These are phyloP conservation scores for Ostrea denselamellosa DNA, from an alignment of 1,140 invertebrate genomes.

Conservation along the genomic window DNA sequence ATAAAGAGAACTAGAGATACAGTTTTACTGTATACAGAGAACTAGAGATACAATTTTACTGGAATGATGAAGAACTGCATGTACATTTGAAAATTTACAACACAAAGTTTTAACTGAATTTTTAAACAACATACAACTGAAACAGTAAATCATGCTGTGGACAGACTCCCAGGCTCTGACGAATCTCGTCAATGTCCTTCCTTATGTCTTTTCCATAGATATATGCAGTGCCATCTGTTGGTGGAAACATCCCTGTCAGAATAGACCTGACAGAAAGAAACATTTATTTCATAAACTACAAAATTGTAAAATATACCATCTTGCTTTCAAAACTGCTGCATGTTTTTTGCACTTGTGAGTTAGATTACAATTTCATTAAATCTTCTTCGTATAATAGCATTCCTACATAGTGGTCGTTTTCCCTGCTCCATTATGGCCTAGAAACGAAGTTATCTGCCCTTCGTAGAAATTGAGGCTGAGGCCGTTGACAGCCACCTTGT, in stretches of 20 bases:
- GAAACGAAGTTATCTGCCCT: slow-evolving; percentile 83
- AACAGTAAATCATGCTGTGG: slow-evolving; percentile 86
- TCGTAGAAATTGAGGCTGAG: slow-evolving; percentile 83
- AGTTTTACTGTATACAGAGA: too few species aligned
- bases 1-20: too few species aligned
- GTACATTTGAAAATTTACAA: too few species aligned
- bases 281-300: not conserved
- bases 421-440: slow-evolving; percentile 84
- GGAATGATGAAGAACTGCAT: too few species aligned
- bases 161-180: slow-evolving; percentile 83
- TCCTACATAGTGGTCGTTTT: slow-evolving; percentile 84
- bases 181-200: slow-evolving; percentile 82
- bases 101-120: too few species aligned
- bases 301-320: too few species aligned
- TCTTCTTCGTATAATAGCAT: not conserved
- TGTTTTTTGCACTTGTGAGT: too few species aligned
- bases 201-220: slow-evolving; percentile 83
- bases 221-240: slow-evolving; percentile 82
- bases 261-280: slow-evolving; percentile 77
- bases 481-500: slow-evolving; percentile 84
- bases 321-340: too few species aligned
- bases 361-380: too few species aligned
- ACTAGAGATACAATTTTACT: too few species aligned
- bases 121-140: slow-evolving; percentile 78
- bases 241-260: slow-evolving; percentile 87